Evolutionary conservation across 2,797 vertebrate species (phyloP), one percentile per base, ranked within the genome.

Genomic region (Phoxinus dragarum): DNA sequence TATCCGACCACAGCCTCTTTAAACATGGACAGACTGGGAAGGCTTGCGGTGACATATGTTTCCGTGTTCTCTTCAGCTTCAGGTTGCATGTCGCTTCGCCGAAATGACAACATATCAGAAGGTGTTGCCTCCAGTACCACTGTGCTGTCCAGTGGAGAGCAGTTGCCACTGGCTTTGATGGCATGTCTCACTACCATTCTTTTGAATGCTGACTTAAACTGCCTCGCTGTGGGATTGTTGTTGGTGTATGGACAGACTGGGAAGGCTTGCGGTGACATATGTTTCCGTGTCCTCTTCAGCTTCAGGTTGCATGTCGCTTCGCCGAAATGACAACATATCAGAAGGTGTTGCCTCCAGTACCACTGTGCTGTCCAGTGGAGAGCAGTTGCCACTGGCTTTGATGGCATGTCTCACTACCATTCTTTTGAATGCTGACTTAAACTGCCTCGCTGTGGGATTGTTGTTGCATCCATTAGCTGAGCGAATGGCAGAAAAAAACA

Each of bases 1-100:
- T 31, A 31, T 14, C 14, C 61, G 7, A 34, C 61, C 27, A 34
- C 12, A 16, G 6, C 61, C 2, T 66, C 64, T 67, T 67, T 67
- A 31, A 67, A 67, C 64, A 67, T 69, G 36, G 34, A 69, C 64
- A 67, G 64, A 67, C 14, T 67, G 27, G 64, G 64, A 69, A 38
- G 67, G 34, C 17, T 68, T 36, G 66, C 7, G 66, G 16, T 71
- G 36, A 10, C 27, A 27, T 27, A 27, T 42, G 19, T 71, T 23
- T 69, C 17, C 40, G 19, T 40, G 36, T 67, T 36, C 34, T 71
- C 38, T 42, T 71, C 10, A n/a, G 8, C n/a, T 42, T n/a, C 38
- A 69, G 36, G 68, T 1, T 38, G 38, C 1, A 10, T 40, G 68
- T 69, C 1, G 3, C 38, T 69, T 69, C 14, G 19, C 19, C 9